Evolutionary conservation across 2,797 vertebrate species (phyloP).

Genomic region (Peromyscus attwateri): DNA sequence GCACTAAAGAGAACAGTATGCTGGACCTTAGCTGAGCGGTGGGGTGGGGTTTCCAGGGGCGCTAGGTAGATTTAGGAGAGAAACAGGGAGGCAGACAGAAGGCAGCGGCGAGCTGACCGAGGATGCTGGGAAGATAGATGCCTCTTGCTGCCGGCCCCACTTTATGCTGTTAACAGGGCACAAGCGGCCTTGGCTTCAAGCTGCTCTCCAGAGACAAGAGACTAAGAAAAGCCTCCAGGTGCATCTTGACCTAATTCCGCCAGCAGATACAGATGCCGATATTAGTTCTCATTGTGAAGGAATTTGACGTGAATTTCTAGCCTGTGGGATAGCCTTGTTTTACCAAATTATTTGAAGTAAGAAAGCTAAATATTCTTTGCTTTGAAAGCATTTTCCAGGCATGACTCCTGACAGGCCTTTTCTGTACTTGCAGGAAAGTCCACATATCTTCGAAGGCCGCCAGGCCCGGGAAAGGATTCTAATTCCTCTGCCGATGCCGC

Average conservation of each 20-base stretch:
- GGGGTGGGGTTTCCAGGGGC: not conserved
- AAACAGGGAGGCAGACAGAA: not conserved
- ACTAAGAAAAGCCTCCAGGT: constrained; percentile 1
- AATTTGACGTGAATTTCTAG: constrained; percentile 43
- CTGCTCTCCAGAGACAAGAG: constrained; percentile 37
- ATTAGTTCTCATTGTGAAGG: not conserved
- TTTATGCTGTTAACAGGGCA: not conserved
- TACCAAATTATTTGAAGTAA: constrained; percentile 47
- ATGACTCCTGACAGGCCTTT: constrained; percentile 21
- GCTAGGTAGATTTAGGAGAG: not conserved
- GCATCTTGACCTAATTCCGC: constrained; percentile 47
- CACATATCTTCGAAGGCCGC: constrained; percentile 56
- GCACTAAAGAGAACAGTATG: not conserved
- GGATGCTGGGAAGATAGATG: not conserved
- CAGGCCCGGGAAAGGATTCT: constrained; percentile 63
- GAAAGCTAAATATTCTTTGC: constrained; percentile 38
- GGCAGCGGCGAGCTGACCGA: not conserved
- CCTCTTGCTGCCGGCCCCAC: not conserved
- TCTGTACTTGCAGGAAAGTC: constrained; percentile 50
- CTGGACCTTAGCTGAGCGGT: not conserved
- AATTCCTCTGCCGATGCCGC: constrained; percentile 57
- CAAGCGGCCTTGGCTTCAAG: not conserved
- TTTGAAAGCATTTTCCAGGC: constrained; percentile 36
- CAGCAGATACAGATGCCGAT: constrained; percentile 9
- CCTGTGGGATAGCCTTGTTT: constrained; percentile 11